Conservation (phyloP, 2,797 vertebrate genomes). For the Clarias platycephalus region DNA sequence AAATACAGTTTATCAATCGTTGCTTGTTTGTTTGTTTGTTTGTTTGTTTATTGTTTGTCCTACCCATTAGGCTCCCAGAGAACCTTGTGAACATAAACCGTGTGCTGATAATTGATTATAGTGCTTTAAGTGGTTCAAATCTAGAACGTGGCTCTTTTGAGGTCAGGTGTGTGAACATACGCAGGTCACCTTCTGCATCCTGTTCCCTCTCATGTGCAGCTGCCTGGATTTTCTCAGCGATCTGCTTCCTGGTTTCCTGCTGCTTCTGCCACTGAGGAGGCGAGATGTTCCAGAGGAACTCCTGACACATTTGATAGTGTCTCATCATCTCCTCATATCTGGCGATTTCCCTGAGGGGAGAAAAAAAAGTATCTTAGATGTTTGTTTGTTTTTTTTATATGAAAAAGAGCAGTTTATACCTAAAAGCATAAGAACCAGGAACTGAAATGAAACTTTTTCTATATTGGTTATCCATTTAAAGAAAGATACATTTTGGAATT, state of each 20-base stretch:
- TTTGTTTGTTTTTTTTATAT: background rate
- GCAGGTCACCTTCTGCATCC: too few relatives aligned
- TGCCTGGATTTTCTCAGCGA: background rate
- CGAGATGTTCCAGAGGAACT: background rate
- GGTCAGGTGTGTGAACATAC: background rate
- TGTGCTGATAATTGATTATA: background rate
- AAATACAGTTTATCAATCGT: background rate
- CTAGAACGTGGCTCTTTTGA: too few relatives aligned
- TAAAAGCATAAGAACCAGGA: background rate
- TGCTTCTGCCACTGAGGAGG: background rate
- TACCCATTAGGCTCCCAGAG: background rate
- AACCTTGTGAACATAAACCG: background rate
- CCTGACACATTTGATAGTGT: background rate
- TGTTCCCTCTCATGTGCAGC: background rate
- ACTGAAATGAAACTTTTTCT: background rate
- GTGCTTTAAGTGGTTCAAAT: background rate
- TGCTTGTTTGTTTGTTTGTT: background rate
- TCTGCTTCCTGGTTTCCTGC: background rate
- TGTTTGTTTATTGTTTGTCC: background rate
- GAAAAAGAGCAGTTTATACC: background rate
- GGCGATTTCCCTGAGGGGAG: background rate
- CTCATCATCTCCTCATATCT: background rate
- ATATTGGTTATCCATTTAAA: background rate
- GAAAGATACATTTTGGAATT: background rate
- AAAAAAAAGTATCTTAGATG: background rate